Evolutionary conservation across 1,140 invertebrate genomes (phyloP).

Genomic region (Harpegnathos saltator): DNA sequence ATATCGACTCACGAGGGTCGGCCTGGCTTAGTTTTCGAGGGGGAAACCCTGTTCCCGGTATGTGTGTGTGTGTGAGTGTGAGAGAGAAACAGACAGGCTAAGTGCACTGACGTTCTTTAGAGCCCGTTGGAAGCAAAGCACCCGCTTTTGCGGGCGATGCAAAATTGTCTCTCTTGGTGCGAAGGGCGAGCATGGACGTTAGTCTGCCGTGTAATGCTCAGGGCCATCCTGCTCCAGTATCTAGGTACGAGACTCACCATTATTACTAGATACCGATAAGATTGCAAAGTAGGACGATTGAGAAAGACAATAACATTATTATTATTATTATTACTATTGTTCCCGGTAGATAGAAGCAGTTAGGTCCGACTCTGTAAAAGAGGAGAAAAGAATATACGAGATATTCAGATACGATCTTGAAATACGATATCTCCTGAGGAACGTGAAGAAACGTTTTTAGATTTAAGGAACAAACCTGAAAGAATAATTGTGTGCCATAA

Average conservation of each 20-base stretch:
- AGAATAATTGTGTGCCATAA: not conserved
- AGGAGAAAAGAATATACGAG: not conserved
- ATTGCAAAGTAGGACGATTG: not conserved
- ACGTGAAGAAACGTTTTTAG: no score
- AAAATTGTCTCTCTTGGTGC: slow-evolving; percentile 78
- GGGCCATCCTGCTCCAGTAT: slow-evolving; percentile 89
- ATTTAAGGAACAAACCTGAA: slow-evolving; percentile 8
- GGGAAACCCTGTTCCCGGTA: slow-evolving; percentile 30
- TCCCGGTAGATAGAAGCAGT: not conserved
- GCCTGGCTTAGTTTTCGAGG: slow-evolving; percentile 30
- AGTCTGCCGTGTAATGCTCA: slow-evolving; percentile 89
- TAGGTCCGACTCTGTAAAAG: not conserved
- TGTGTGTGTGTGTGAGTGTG: not conserved
- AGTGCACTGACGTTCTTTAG: slow-evolving; percentile 78
- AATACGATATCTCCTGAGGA: not conserved
- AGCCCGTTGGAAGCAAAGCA: slow-evolving; percentile 82
- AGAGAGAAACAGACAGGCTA: not conserved
- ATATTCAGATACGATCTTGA: not conserved
- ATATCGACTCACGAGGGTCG: slow-evolving; percentile 35
- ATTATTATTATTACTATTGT: slow-evolving; percentile 16
- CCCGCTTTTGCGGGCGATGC: slow-evolving; percentile 80
- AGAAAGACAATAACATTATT: not conserved
- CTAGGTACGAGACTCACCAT: slow-evolving; percentile 86
- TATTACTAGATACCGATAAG: slow-evolving; percentile 9
- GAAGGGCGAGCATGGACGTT: slow-evolving; percentile 84